phyloP scores from a whole-genome alignment of 2,113 vertebrate species.

The Oncorhynchus nerka region DNA sequence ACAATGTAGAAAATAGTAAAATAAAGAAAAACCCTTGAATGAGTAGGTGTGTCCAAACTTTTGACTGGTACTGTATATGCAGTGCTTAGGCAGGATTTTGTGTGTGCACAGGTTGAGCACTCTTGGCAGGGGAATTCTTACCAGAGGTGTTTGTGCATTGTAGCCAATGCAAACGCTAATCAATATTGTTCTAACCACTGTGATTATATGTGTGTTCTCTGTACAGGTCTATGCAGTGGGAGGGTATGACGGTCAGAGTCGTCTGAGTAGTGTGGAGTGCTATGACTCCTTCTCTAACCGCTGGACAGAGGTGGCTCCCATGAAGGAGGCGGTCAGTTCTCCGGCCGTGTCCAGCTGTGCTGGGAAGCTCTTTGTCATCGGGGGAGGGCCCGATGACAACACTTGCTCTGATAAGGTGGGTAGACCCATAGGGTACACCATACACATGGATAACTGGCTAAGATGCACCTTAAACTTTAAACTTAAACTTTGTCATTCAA shows the following conservation, averaged over 20 bases:
- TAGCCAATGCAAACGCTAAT: too few relatives aligned
- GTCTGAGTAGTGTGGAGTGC: conserved; percentile 94
- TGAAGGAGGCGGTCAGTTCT: conserved; percentile 95
- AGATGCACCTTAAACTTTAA: too few relatives aligned
- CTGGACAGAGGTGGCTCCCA: conserved; percentile 94
- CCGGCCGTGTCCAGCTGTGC: conserved; percentile 92
- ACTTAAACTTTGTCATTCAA: too few relatives aligned
- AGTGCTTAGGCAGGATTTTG: too few relatives aligned
- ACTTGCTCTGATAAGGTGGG: conserved; percentile 96
- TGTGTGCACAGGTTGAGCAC: too few relatives aligned
- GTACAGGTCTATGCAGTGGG: conserved; percentile 92
- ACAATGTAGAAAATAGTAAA: too few relatives aligned
- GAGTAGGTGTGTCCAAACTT: background rate
- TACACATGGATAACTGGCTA: background rate
- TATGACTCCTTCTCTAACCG: conserved; percentile 97
- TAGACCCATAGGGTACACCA: background rate
- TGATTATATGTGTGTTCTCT: conserved; percentile 10
- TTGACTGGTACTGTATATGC: background rate
- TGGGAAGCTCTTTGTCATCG: conserved; percentile 93
- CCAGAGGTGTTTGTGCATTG: background rate
- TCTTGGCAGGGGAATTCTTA: too few relatives aligned
- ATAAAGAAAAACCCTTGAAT: too few relatives aligned
- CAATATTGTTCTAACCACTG: background rate
- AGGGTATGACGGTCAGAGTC: conserved; percentile 93
- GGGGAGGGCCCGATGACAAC: conserved; percentile 93